Percentiles rank a stretch among this genome's conserved stretches.
These are phyloP conservation scores for Belonocnema kinseyi DNA, from an alignment of 1,140 invertebrate species.

Conservation along the genomic window DNA sequence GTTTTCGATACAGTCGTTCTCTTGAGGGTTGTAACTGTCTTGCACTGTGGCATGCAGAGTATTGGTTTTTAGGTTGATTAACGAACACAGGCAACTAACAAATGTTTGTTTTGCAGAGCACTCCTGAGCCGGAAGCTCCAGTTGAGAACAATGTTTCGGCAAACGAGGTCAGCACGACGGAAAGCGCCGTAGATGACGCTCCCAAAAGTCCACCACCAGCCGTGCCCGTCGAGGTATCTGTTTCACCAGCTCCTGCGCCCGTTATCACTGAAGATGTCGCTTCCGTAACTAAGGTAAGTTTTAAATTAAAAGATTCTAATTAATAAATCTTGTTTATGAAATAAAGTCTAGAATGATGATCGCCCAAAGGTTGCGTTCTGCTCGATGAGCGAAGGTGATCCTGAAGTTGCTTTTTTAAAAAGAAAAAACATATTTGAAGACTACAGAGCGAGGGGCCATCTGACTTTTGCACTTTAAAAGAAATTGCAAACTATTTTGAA, in stretches of 20 bases:
- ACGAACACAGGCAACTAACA: neutral
- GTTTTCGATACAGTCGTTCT: neutral
- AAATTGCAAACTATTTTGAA: constrained; percentile 15
- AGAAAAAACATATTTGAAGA: constrained; percentile 53
- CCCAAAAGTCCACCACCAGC: constrained; percentile 64
- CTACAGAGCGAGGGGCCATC: constrained; percentile 73
- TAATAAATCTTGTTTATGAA: no score
- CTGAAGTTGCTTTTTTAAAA: constrained; percentile 52
- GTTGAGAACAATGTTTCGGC: constrained; percentile 62
- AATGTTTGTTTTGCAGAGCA: constrained; percentile 58
- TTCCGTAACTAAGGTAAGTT: constrained; percentile 70
- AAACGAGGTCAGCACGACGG: constrained; percentile 62
- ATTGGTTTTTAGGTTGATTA: neutral
- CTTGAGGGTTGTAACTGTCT: constrained; percentile 13
- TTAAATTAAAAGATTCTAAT: neutral
- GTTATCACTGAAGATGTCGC: constrained; percentile 73
- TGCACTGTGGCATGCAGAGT: constrained; percentile 16
- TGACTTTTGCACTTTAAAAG: constrained; percentile 54
- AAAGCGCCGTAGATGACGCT: constrained; percentile 58
- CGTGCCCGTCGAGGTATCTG: constrained; percentile 60
- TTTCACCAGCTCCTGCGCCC: constrained; percentile 58
- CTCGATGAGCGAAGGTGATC: constrained; percentile 57
- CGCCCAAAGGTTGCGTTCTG: constrained; percentile 60
- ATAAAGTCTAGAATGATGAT: constrained; percentile 64
- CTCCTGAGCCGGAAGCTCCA: constrained; percentile 58